Evolutionary conservation across 2,888 invertebrate species (phyloP).

Genomic region (Drosophila atroscutellata): DNA sequence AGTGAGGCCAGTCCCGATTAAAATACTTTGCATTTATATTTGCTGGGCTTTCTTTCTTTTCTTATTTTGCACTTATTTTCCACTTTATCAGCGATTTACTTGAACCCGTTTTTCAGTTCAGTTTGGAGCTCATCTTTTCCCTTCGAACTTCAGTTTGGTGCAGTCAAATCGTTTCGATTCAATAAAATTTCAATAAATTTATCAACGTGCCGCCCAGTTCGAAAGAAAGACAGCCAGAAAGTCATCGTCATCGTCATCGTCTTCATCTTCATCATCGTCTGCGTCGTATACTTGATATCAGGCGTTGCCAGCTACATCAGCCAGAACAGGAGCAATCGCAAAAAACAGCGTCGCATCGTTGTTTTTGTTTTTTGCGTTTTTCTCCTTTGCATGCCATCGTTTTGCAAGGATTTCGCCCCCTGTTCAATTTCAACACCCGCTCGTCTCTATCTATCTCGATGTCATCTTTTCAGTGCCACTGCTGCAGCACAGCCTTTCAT

Average conservation of each 20-base stretch:
- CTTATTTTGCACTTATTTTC: slow-evolving; percentile 67
- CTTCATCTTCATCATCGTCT: not conserved
- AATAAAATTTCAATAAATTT: slow-evolving; percentile 81
- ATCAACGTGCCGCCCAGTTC: slow-evolving; percentile 61
- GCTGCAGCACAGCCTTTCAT: slow-evolving; percentile 46
- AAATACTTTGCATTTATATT: not conserved
- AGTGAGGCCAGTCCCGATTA: not conserved
- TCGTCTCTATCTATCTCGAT: slow-evolving; percentile 63
- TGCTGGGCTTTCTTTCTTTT: not conserved
- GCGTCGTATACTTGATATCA: slow-evolving; percentile 45
- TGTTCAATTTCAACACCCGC: slow-evolving; percentile 76
- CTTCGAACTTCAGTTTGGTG: slow-evolving; percentile 9
- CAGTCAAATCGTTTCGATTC: slow-evolving; percentile 81
- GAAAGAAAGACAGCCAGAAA: not conserved
- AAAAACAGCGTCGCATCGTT: slow-evolving; percentile 7
- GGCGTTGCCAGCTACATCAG: slow-evolving; percentile 10
- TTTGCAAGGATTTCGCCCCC: slow-evolving; percentile 50
- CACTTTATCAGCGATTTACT: slow-evolving; percentile 78
- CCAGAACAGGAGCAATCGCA: slow-evolving; percentile 4
- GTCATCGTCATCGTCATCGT: not conserved
- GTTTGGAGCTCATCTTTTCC: not conserved
- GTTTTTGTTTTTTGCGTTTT: not conserved
- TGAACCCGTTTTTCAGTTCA: slow-evolving; percentile 9
- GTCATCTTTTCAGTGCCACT: slow-evolving; percentile 76
- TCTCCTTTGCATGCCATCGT: slow-evolving; percentile 44